Evolutionary conservation across 1,140 invertebrate genomes (phyloP), one percentile per base, ranked within the genome.

Genomic region (Yoshiicerus persimilis): DNA sequence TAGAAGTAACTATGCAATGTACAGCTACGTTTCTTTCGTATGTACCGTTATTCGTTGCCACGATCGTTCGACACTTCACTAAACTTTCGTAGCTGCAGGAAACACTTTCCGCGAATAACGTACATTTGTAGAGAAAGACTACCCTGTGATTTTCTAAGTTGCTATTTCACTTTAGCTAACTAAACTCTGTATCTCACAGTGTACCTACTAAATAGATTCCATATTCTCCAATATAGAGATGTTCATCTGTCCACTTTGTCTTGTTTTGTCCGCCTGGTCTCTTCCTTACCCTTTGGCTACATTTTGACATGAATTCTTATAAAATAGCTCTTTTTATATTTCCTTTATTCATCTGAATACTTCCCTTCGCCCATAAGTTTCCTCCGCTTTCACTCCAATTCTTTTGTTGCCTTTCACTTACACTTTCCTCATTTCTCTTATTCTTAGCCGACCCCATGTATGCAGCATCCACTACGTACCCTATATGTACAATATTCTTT

Each of bases 161-260:
- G 64, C 64, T n/a, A 70, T 30, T 70, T 70, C 64, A 70, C 64
- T 70, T 70, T 27, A 25, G 64, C 64, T 70, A 70, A 70, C 64
- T 70, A 70, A 30, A 25, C 27, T 10, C 4, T 70, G 27, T 70
- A 70, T 25, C 1, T 30, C 4, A 25, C 0, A 30, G 23, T 70
- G 27, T 30, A 70, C 1, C 13, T 30, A 70, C 64, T 56, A 56
- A 56, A 56, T 56, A 56, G 47, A 27, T 70, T 27, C 64, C 27
- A 70, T 70, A 70, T 56, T 56, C 47, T 56, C 9, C 23, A 70
- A 30, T 70, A 30, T 70, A 70, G 64, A n/a, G 32, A 36, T 80
- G 75, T 80, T 32, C 75, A 80, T 80, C 75, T 80, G 75, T 80
- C 34, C 75, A 80, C 75, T 80, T 80, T 80, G 75, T 80, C 75